Conservation (phyloP, 1,140 invertebrate genomes). For the Ruditapes philippinarum region DNA sequence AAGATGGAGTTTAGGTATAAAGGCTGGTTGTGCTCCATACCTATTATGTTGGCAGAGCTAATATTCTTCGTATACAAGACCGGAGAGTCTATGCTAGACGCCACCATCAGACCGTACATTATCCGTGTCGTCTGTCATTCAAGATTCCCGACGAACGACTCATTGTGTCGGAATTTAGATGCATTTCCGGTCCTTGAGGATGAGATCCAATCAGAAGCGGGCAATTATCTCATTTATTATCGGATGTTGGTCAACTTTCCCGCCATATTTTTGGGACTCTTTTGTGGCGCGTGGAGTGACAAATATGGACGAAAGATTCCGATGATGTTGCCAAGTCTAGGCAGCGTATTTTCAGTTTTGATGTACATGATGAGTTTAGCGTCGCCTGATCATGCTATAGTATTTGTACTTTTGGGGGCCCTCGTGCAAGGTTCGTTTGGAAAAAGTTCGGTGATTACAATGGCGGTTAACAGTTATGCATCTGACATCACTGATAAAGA, state of each 20-base stretch:
- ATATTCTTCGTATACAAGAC: constrained; percentile 86
- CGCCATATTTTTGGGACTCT: constrained; percentile 83
- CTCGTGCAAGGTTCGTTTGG: constrained; percentile 83
- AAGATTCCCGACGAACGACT: constrained; percentile 69
- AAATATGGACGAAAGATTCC: constrained; percentile 85
- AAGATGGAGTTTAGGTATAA: neutral
- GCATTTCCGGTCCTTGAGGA: constrained; percentile 72
- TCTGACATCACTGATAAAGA: constrained; percentile 81
- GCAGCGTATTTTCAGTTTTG: constrained; percentile 82
- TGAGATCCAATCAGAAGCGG: constrained; percentile 79
- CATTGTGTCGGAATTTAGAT: constrained; percentile 71
- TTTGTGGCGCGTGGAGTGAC: constrained; percentile 86
- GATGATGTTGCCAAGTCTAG: constrained; percentile 84
- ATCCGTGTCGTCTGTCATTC: constrained; percentile 81
- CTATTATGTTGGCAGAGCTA: constrained; percentile 76
- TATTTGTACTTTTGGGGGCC: constrained; percentile 81
- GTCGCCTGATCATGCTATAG: constrained; percentile 65
- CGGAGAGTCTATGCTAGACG: constrained; percentile 85
- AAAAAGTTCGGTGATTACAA: constrained; percentile 85
- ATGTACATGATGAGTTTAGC: constrained; percentile 81
- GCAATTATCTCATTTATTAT: constrained; percentile 82
- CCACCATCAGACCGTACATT: constrained; percentile 83
- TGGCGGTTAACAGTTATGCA: constrained; percentile 86
- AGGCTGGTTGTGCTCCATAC: constrained; percentile 36
- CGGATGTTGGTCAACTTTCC: constrained; percentile 85